Percentiles rank a stretch among this genome's conserved stretches.
Evolutionary conservation across 1,140 invertebrate species (phyloP).

Genomic region (Cherax quadricarinatus): DNA sequence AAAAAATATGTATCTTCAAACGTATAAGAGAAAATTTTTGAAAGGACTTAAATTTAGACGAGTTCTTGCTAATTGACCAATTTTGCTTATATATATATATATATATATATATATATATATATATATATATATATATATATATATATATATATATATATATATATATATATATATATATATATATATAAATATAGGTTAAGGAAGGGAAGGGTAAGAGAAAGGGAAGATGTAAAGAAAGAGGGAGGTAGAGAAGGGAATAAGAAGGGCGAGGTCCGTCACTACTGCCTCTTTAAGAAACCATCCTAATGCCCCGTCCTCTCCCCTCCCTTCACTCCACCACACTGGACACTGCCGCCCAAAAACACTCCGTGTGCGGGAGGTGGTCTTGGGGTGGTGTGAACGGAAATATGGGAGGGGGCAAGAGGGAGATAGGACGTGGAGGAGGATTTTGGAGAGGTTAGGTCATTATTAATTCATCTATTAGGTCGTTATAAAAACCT

Average conservation of each 20-base stretch:
- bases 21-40: too few relatives aligned
- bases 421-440: background rate
- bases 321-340: constrained; percentile 24
- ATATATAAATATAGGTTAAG: too few relatives aligned
- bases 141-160: too few relatives aligned
- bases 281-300: constrained; percentile 69
- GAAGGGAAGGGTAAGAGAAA: background rate
- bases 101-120: too few relatives aligned
- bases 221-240: background rate
- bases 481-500: too few relatives aligned
- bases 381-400: background rate
- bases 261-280: constrained; percentile 40
- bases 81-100: too few relatives aligned
- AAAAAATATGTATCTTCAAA: too few relatives aligned
- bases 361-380: background rate
- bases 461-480: too few relatives aligned
- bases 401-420: background rate
- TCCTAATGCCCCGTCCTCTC: constrained; percentile 19
- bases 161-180: too few relatives aligned
- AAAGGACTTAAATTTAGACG: too few relatives aligned
- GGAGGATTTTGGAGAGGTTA: background rate
- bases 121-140: too few relatives aligned
- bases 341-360: constrained; percentile 61
- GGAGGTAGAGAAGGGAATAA: background rate
- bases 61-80: too few relatives aligned